These are phyloP conservation scores for Oreochromis spilurus DNA, from an alignment of 2,113 vertebrate species.

Conservation along the genomic window DNA sequence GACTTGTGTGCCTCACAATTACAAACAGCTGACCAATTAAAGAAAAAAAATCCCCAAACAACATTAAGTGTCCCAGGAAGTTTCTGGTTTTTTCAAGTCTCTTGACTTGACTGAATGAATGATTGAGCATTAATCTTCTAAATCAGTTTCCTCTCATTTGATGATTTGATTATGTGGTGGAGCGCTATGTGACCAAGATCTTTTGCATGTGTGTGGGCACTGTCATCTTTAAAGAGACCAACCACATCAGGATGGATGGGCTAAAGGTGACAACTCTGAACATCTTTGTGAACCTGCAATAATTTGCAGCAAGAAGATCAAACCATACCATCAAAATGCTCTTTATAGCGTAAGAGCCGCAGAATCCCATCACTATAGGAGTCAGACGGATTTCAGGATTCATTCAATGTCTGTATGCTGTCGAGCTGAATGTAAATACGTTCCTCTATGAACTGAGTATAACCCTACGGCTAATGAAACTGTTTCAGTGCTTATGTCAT, in stretches of 20 bases:
- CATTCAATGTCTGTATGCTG: neutral
- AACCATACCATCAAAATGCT: neutral
- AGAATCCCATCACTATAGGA: neutral
- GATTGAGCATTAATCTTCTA: neutral
- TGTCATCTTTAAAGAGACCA: neutral
- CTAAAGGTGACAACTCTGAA: neutral
- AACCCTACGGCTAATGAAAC: constrained; percentile 5
- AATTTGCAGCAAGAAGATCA: neutral
- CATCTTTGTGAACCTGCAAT: neutral
- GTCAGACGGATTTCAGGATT: neutral
- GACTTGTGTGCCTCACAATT: neutral
- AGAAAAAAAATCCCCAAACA: neutral
- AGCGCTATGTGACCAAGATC: neutral
- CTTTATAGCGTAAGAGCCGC: neutral
- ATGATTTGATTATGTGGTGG: neutral
- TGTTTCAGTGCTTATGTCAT: neutral
- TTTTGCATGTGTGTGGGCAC: neutral
- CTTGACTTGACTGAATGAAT: neutral
- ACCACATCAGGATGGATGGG: neutral
- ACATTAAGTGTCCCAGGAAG: neutral
- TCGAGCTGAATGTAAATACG: neutral
- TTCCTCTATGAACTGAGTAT: neutral
- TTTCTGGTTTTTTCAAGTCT: neutral
- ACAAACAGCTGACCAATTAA: neutral
- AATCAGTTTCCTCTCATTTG: neutral